phyloP scores from a whole-genome alignment of 2,113 vertebrate species.

The Pseudonaja textilis region DNA sequence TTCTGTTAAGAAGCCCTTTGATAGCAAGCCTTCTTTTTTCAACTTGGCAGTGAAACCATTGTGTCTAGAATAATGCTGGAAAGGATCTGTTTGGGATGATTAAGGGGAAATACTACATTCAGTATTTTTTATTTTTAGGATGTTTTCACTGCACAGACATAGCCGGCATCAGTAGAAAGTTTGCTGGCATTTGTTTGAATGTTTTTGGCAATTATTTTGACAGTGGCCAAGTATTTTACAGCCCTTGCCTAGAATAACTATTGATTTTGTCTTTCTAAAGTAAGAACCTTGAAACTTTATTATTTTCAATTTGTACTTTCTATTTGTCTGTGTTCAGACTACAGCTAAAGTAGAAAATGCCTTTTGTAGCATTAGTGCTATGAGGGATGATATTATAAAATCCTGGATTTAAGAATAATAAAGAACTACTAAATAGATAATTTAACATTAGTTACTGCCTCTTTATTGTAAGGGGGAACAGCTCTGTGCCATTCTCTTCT shows the following conservation, averaged over 20 bases:
- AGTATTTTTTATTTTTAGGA: slow-evolving; percentile 14
- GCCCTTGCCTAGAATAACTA: slow-evolving; percentile 12
- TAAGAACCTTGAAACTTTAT: neutral
- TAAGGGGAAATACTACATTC: neutral
- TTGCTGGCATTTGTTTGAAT: slow-evolving; percentile 21
- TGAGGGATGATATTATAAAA: slow-evolving; percentile 1
- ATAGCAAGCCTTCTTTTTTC: neutral
- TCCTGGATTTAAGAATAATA: slow-evolving; percentile 8
- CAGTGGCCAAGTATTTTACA: slow-evolving; percentile 5
- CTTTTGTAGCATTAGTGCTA: slow-evolving; percentile 16
- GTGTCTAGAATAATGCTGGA: neutral
- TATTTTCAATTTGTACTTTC: neutral
- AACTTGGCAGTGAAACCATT: neutral
- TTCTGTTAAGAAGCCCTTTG: neutral
- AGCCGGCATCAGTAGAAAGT: neutral
- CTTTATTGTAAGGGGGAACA: neutral
- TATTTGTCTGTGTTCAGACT: slow-evolving; percentile 31
- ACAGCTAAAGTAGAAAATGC: slow-evolving; percentile 9
- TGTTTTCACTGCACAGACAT: slow-evolving; percentile 1
- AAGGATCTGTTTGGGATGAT: neutral
- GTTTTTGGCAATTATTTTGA: neutral
- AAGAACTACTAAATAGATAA: neutral
- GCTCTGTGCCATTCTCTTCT: neutral
- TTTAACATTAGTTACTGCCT: slow-evolving; percentile 2
- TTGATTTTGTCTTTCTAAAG: slow-evolving; percentile 30